phyloP scores from a whole-genome alignment of 2,888 invertebrate species.

The Odontocerum albicorne region DNA sequence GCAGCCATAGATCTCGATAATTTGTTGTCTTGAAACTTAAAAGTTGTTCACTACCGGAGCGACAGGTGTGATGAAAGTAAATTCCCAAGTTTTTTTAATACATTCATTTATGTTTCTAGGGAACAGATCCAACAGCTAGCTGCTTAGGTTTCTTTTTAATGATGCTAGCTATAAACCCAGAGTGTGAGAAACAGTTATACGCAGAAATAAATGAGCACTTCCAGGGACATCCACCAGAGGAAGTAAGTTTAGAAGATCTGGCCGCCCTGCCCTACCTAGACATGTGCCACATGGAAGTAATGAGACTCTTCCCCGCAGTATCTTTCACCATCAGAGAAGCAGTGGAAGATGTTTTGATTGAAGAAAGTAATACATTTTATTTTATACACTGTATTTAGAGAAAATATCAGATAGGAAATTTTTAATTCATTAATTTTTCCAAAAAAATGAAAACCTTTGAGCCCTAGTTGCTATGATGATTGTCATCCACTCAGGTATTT shows the following conservation, averaged over 20 bases:
- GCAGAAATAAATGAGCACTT: conserved; percentile 12
- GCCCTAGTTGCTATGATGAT: no score
- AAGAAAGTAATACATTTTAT: no score
- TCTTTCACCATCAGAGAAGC: conserved; percentile 5
- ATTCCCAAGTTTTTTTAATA: no score
- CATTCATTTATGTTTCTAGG: no score
- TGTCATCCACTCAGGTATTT: no score
- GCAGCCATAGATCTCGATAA: no score
- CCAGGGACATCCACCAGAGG: background rate
- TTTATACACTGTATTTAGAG: background rate
- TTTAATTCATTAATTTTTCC: no score
- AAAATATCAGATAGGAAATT: no score
- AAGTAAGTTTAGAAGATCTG: conserved; percentile 3
- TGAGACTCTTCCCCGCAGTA: conserved; percentile 14
- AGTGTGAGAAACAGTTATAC: conserved; percentile 11
- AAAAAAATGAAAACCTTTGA: no score
- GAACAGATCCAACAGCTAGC: conserved; percentile 10
- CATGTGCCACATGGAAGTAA: conserved; percentile 12
- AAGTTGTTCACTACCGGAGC: no score
- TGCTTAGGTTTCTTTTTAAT: conserved; percentile 8
- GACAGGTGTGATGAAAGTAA: no score
- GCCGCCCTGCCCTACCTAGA: conserved; percentile 12
- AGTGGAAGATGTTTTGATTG: background rate
- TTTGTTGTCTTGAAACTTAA: no score
- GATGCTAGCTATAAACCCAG: conserved; percentile 16